Conservation (phyloP, 2,888 invertebrate species). For the Thumatha senex region DNA sequence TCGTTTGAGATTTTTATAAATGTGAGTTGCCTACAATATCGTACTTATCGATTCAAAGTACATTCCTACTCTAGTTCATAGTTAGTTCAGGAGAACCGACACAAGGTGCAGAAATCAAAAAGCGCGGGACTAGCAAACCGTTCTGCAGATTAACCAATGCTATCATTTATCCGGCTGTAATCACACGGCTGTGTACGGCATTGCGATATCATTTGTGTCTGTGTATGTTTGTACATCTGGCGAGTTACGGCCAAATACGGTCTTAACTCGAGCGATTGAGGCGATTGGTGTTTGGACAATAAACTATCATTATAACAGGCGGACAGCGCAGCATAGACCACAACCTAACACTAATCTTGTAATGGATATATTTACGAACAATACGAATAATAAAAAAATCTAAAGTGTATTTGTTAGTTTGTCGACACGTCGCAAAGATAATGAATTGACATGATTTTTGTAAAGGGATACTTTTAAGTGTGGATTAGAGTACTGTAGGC, state of each 20-base stretch:
- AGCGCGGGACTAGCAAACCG: neutral
- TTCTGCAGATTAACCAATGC: slow-evolving; percentile 12
- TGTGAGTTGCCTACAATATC: no score
- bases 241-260: slow-evolving; percentile 9
- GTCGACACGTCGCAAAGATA: no score
- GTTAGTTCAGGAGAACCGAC: neutral
- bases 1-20: no score
- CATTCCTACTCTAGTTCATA: no score
- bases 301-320: slow-evolving; percentile 17
- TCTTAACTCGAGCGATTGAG: slow-evolving; percentile 12
- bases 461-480: no score
- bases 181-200: slow-evolving; percentile 1
- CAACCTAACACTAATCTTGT: no score
- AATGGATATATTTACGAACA: no score
- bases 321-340: neutral
- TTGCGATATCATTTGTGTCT: neutral
- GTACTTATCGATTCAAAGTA: no score
- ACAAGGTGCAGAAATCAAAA: slow-evolving; percentile 2
- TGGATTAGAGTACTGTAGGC: no score
- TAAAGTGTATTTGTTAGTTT: no score
- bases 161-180: slow-evolving; percentile 8
- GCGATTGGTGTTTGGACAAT: slow-evolving; percentile 13
- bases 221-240: slow-evolving; percentile 14
- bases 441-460: no score
- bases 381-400: no score